These are phyloP conservation scores for Porites rus DNA, from an alignment of 92 coral and sea anemone genomes.

Conservation along the genomic window DNA sequence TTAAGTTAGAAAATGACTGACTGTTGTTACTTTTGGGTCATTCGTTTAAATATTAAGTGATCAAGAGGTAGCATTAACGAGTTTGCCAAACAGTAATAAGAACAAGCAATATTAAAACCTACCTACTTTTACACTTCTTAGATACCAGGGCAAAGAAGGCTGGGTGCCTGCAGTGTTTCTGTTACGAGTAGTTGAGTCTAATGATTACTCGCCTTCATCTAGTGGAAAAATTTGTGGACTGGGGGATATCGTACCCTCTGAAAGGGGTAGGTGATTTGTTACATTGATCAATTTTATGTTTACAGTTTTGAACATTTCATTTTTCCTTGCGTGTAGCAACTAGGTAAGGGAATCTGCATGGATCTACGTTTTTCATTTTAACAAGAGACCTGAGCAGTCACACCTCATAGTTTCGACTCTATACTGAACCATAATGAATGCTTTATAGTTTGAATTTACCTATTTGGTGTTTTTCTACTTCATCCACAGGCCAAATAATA, in stretches of 20 bases:
- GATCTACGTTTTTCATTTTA: too few relatives aligned
- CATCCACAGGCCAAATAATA: too few relatives aligned
- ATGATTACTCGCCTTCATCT: not conserved
- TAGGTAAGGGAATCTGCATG: not conserved
- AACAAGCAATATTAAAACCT: too few relatives aligned
- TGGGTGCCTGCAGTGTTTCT: not conserved
- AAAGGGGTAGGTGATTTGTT: slow-evolving; percentile 22
- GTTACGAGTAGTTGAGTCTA: not conserved
- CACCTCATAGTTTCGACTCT: too few relatives aligned
- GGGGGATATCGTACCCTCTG: slow-evolving; percentile 25
- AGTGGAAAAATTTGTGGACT: slow-evolving; percentile 1
- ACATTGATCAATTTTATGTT: not conserved
- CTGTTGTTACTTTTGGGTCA: not conserved
- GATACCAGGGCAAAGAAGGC: not conserved
- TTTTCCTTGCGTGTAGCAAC: not conserved
- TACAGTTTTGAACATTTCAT: not conserved
- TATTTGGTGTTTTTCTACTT: too few relatives aligned
- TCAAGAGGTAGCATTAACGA: not conserved
- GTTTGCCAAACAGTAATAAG: too few relatives aligned
- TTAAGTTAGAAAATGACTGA: too few relatives aligned
- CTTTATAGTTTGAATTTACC: too few relatives aligned
- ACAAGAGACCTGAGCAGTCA: too few relatives aligned
- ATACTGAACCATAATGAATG: too few relatives aligned
- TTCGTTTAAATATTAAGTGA: not conserved
- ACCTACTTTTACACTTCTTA: not conserved